Percentiles rank a stretch among this genome's conserved stretches.
Conservation (phyloP, 2,888 invertebrate genomes). For the Geotrupes spiniger region DNA sequence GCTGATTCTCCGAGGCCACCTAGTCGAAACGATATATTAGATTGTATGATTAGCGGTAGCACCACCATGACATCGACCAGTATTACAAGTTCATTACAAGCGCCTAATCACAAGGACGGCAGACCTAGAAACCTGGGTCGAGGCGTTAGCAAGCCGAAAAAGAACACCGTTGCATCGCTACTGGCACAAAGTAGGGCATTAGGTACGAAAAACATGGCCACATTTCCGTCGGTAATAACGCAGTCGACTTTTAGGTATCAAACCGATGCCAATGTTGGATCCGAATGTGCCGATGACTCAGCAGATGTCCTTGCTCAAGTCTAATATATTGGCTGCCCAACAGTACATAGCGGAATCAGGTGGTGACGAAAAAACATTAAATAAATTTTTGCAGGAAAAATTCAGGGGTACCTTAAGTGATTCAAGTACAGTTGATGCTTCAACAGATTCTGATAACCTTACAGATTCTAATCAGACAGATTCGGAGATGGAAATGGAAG, state of each 20-base stretch:
- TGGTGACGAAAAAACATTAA: constrained; percentile 50
- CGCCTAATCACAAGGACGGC: constrained; percentile 63
- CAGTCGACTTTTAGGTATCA: constrained; percentile 53
- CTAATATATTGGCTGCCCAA: constrained; percentile 67
- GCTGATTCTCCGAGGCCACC: constrained; percentile 60
- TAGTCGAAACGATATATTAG: constrained; percentile 47
- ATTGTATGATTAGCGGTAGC: constrained; percentile 24
- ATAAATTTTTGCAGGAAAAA: constrained; percentile 56
- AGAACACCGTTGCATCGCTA: constrained; percentile 86
- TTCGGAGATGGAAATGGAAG: constrained; percentile 53
- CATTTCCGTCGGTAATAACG: constrained; percentile 7
- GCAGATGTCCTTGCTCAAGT: constrained; percentile 57
- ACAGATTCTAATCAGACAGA: constrained; percentile 60
- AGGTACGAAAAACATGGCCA: constrained; percentile 42
- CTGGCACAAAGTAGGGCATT: constrained; percentile 83
- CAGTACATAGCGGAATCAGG: constrained; percentile 53
- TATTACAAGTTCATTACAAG: constrained; percentile 27
- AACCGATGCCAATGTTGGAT: constrained; percentile 64
- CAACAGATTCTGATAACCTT: constrained; percentile 59
- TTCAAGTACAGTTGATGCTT: constrained; percentile 56
- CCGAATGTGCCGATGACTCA: constrained; percentile 57
- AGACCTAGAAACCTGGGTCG: constrained; percentile 80
- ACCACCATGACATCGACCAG: constrained; percentile 31
- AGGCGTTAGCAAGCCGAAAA: constrained; percentile 87
- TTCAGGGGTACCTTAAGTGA: constrained; percentile 57